Conservation (phyloP, 2,888 invertebrate genomes). For the Macropis europaea region DNA sequence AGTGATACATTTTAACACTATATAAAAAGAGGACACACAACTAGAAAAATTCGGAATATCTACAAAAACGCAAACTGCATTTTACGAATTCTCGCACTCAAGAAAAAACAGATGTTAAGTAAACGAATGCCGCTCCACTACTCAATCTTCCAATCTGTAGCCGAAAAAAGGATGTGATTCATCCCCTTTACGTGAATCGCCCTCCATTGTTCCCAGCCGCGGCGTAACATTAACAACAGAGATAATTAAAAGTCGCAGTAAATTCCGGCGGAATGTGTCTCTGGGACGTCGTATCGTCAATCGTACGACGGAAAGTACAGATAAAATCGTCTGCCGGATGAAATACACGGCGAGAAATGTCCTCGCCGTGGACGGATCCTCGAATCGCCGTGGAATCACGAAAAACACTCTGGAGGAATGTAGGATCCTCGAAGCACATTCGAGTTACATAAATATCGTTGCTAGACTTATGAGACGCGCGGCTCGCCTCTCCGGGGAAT, state of each 20-base stretch:
- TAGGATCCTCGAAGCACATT: constrained; percentile 13
- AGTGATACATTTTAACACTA: no score
- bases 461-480: constrained; percentile 12
- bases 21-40: no score
- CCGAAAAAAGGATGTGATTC: no score
- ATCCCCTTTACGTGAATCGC: no score
- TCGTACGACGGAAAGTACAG: background rate
- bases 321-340: background rate
- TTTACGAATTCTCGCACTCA: no score
- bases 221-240: no score
- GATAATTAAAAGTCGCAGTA: background rate
- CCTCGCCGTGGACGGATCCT: background rate
- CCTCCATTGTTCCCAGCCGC: no score
- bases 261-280: background rate
- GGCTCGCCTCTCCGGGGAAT: constrained; percentile 16
- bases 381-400: background rate
- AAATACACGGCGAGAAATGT: background rate
- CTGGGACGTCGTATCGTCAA: background rate
- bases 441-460: constrained; percentile 35
- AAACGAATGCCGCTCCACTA: no score
- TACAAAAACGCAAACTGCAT: no score
- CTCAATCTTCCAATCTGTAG: no score
- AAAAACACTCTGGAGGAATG: constrained; percentile 19
- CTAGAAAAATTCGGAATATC: no score
- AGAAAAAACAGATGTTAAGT: no score